Evolutionary conservation across 2,113 vertebrate species (phyloP).

Genomic region (Alces alces): DNA sequence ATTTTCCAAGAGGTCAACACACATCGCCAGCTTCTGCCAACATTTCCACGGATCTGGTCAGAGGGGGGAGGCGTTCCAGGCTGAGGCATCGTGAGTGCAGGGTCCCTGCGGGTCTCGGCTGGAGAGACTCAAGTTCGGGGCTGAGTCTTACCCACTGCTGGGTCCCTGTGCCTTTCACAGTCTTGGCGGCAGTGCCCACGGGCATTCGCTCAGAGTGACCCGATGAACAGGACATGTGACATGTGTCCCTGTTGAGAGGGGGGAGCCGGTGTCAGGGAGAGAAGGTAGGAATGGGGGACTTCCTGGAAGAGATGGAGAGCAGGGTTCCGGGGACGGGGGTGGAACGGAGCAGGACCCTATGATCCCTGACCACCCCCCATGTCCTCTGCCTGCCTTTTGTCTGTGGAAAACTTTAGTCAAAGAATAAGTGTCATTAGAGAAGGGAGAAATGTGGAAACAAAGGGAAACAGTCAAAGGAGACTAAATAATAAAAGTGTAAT

Average conservation of each 20-base stretch:
- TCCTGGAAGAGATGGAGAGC: not conserved
- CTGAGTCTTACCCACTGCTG: rapidly evolving
- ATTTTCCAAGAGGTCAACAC: rapidly evolving
- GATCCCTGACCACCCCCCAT: not conserved
- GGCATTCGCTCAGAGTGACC: rapidly evolving
- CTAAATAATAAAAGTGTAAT: not conserved
- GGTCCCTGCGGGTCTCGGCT: rapidly evolving
- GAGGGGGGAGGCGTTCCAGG: rapidly evolving
- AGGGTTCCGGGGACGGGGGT: rapidly evolving
- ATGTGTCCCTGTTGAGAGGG: not conserved
- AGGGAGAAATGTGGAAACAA: not conserved
- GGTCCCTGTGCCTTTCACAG: rapidly evolving
- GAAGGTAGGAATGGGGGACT: not conserved
- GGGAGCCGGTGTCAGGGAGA: rapidly evolving
- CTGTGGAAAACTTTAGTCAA: not conserved
- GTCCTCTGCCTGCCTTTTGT: not conserved
- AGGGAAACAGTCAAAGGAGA: not conserved
- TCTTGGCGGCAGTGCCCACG: not conserved
- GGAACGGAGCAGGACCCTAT: not conserved
- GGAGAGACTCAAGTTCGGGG: not conserved
- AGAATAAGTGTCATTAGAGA: not conserved
- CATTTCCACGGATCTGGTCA: rapidly evolving
- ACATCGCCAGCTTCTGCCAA: rapidly evolving
- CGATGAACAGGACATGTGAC: no score
- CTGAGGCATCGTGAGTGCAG: not conserved